Evolutionary conservation across 2,797 vertebrate species (phyloP).

Genomic region (Capromys pilorides): DNA sequence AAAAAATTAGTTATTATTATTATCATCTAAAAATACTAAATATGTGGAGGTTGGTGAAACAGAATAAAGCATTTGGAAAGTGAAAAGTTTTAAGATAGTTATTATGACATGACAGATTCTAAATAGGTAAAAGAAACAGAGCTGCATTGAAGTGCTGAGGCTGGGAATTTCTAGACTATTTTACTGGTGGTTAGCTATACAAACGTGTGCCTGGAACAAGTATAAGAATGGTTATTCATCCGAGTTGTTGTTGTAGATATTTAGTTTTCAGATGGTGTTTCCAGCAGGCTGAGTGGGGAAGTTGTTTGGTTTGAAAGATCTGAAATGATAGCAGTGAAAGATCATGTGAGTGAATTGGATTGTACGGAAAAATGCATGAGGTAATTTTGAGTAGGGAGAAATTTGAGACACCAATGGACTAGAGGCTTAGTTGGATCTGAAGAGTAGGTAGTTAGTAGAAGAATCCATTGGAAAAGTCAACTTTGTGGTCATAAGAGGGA

Average conservation of each 20-base stretch:
- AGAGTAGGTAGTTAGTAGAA: not conserved
- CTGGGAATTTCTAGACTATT: not conserved
- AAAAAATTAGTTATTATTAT: not conserved
- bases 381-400: not conserved
- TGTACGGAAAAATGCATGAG: not conserved
- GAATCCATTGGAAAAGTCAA: constrained; percentile 5
- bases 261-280: not conserved
- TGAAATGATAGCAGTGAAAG: not conserved
- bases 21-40: not conserved
- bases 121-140: not conserved
- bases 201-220: not conserved
- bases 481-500: not conserved
- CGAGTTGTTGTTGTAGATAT: not conserved
- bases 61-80: not conserved
- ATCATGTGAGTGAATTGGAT: not conserved
- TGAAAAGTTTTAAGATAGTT: not conserved
- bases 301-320: not conserved
- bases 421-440: not conserved
- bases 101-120: not conserved
- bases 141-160: not conserved
- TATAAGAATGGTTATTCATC: not conserved
- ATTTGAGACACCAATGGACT: not conserved
- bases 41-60: not conserved
- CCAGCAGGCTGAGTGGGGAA: not conserved
- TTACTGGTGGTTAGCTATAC: not conserved